Base-by-base conservation (phyloP, 2,113 vertebrate genomes). In the Peromyscus californicus region DNA sequence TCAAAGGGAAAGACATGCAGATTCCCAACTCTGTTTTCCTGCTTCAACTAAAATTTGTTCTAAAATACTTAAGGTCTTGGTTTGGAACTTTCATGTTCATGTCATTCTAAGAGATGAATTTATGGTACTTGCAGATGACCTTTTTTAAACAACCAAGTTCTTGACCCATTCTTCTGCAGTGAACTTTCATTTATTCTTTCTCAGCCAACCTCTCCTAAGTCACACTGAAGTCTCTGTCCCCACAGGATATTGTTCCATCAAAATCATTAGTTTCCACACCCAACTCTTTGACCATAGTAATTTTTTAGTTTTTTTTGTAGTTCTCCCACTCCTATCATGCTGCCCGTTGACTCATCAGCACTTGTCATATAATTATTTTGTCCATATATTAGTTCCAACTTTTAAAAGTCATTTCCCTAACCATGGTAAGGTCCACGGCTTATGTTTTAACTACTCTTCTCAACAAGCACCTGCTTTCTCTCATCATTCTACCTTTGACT, bases 281-380 rank as follows among this genome's bases (percentile, higher is more conserved):
- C 31, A 13, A 36, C 8, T 33, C 2, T 67, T 91, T 59, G 59
- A 93, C 6, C 36, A 9, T 87, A 54, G 54, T 54, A 10, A 51
- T 84, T 31, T 82, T 74, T 80, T 75, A 48, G 59, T 8, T 67
- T 7, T 54, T 57, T 33, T 33, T 33, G 36, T 91, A 82, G 22
- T 36, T 80, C 48, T 54, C 54, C 29, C 11, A 26, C 12, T 80
- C 33, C 42, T n/a, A 42, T 36, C 5, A n/a, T 15, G 6, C 7
- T 74, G 19, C 89, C 39, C 83, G 96, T 93, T 89, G 45, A 93
- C 79, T 91, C 24, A 48, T 59, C 4, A 69, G 26, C 33, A 75
- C 51, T 95, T 79, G 19, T 26, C 63, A 5, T 54, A 33, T 89
- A 75, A 72, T 45, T 26, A 33, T 36, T 65, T 24, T 70, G 45